Evolutionary conservation across 2,113 vertebrate genomes (phyloP).

Genomic region (Takifugu bimaculatus): DNA sequence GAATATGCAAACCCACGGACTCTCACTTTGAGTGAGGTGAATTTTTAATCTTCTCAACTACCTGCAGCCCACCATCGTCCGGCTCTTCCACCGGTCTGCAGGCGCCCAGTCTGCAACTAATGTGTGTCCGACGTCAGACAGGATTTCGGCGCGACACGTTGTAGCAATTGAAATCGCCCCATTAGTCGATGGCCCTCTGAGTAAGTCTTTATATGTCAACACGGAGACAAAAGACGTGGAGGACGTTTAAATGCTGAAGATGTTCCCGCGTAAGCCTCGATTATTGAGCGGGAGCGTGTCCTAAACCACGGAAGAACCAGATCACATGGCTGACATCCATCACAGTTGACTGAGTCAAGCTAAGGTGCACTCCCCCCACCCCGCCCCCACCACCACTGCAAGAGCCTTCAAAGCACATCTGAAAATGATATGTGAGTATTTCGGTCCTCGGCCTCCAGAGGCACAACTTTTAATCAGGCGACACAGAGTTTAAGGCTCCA

Average conservation of each 20-base stretch:
- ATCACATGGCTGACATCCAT: constrained; percentile 54
- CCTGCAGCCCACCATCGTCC: constrained; percentile 13
- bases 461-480: constrained; percentile 17
- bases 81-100: constrained; percentile 6
- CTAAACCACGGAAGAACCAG: constrained; percentile 48
- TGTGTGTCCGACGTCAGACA: constrained; percentile 19
- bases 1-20: constrained; percentile 13
- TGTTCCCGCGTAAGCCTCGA: constrained; percentile 51
- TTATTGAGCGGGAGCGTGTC: constrained; percentile 65
- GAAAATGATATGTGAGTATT: constrained; percentile 49
- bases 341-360: constrained; percentile 58
- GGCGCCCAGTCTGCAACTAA: constrained; percentile 28
- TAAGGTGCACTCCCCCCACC: background rate
- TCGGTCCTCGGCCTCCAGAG: constrained; percentile 45
- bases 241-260: constrained; percentile 40
- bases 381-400: constrained; percentile 38
- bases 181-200: constrained; percentile 26
- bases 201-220: constrained; percentile 35
- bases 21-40: constrained; percentile 10
- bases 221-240: constrained; percentile 35
- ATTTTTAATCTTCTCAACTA: constrained; percentile 27
- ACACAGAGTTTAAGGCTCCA: constrained; percentile 2
- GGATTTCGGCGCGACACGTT: constrained; percentile 15
- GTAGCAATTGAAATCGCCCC: constrained; percentile 22
- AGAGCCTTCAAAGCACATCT: constrained; percentile 59